These are phyloP conservation scores for Drosophila leonis DNA, from an alignment of 2,888 invertebrate species.

Conservation along the genomic window DNA sequence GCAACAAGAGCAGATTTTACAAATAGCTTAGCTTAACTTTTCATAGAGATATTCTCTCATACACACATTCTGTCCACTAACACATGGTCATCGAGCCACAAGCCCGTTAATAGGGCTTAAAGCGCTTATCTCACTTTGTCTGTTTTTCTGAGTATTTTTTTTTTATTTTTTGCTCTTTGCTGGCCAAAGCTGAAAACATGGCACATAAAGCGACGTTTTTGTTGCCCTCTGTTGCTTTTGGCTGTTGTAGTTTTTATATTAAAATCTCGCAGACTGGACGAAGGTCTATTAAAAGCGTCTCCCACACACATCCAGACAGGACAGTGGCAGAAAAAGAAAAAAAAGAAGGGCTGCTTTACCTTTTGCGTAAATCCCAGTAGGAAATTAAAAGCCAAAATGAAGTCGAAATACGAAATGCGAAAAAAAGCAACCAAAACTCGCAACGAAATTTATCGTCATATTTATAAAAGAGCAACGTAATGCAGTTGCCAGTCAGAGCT, in stretches of 20 bases:
- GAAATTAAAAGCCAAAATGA: constrained; percentile 81
- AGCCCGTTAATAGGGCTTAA: constrained; percentile 71
- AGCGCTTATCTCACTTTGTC: constrained; percentile 73
- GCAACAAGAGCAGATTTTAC: constrained; percentile 8
- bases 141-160: background rate
- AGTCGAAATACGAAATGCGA: constrained; percentile 61
- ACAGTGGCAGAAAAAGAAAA: constrained; percentile 21
- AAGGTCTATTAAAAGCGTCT: constrained; percentile 67
- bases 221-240: constrained; percentile 53
- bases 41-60: constrained; percentile 9
- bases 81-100: constrained; percentile 42
- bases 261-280: constrained; percentile 75
- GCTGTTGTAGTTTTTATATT: constrained; percentile 74
- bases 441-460: constrained; percentile 69
- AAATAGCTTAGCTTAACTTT: constrained; percentile 49
- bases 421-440: constrained; percentile 32
- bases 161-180: constrained; percentile 17
- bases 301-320: constrained; percentile 41
- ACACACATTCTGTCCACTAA: constrained; percentile 2
- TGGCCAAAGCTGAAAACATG: constrained; percentile 42
- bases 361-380: constrained; percentile 78
- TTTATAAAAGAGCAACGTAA: constrained; percentile 70
- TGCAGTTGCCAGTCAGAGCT: constrained; percentile 29
- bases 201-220: constrained; percentile 59
- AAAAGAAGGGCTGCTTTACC: constrained; percentile 43